A percentile compares a stretch with the other conserved stretches of the same genome.
Evolutionary conservation across 2,113 vertebrate species (phyloP).

Genomic region (Haemorhous mexicanus): DNA sequence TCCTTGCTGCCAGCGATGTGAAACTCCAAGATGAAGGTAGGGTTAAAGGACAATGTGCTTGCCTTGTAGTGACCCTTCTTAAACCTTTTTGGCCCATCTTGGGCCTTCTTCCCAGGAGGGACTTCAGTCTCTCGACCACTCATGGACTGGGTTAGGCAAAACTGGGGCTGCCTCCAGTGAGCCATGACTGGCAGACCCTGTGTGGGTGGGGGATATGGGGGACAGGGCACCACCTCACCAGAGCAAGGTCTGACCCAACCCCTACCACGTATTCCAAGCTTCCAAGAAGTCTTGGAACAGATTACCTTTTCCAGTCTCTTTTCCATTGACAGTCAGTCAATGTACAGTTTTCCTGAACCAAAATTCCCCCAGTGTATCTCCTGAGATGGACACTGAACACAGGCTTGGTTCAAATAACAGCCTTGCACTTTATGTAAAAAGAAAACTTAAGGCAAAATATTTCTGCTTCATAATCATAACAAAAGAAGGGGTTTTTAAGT

Average conservation of each 20-base stretch:
- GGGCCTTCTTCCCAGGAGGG: not conserved
- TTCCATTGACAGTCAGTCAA: not conserved
- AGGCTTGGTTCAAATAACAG: not conserved
- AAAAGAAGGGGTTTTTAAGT: not conserved
- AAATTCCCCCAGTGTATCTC: not conserved
- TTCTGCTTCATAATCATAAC: not conserved
- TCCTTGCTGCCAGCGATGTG: not conserved
- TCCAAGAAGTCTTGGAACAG: not conserved
- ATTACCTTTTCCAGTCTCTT: not conserved
- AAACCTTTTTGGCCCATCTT: not conserved
- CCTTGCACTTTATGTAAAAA: not conserved
- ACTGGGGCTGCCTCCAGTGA: not conserved
- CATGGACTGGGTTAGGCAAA: not conserved
- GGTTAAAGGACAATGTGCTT: not conserved
- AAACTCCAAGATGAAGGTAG: not conserved
- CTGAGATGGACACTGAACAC: not conserved
- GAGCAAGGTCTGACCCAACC: not conserved
- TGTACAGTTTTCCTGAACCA: not conserved
- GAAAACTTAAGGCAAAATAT: not conserved
- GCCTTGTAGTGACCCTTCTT: not conserved
- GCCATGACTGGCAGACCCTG: not conserved
- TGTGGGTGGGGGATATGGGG: accelerated
- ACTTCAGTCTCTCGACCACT: not conserved
- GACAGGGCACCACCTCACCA: not conserved
- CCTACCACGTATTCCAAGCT: not conserved